Evolutionary conservation across 1,140 invertebrate genomes (phyloP).

Genomic region (Melanaphis sacchari): DNA sequence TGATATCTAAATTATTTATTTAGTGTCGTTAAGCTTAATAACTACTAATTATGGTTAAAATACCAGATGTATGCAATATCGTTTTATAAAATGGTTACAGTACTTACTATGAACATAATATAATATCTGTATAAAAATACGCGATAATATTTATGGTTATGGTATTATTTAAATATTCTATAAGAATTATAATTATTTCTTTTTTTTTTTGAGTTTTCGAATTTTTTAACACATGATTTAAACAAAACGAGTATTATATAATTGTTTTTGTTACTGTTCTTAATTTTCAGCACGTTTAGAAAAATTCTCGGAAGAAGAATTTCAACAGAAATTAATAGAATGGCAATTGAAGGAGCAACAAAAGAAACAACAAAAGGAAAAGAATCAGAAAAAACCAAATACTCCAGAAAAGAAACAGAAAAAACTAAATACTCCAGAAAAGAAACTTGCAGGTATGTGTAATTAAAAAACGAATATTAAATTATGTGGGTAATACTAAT

Average conservation of each 20-base stretch:
- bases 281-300: conserved; percentile 35
- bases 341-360: conserved; percentile 24
- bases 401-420: background rate
- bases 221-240: background rate
- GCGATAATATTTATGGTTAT: too few species aligned
- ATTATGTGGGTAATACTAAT: background rate
- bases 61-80: background rate
- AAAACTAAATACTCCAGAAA: background rate
- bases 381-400: background rate
- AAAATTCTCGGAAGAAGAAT: conserved; percentile 21
- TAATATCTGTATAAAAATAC: too few species aligned
- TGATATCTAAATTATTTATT: background rate
- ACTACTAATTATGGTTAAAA: background rate
- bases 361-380: background rate
- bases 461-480: background rate
- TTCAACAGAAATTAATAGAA: conserved; percentile 28
- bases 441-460: background rate
- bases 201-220: background rate
- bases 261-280: background rate
- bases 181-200: background rate
- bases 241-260: background rate
- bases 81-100: background rate
- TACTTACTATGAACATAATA: too few species aligned
- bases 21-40: background rate
- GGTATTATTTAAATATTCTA: too few species aligned